phyloP scores from a whole-genome alignment of 2,797 vertebrate species.

The Lithobates pipiens region DNA sequence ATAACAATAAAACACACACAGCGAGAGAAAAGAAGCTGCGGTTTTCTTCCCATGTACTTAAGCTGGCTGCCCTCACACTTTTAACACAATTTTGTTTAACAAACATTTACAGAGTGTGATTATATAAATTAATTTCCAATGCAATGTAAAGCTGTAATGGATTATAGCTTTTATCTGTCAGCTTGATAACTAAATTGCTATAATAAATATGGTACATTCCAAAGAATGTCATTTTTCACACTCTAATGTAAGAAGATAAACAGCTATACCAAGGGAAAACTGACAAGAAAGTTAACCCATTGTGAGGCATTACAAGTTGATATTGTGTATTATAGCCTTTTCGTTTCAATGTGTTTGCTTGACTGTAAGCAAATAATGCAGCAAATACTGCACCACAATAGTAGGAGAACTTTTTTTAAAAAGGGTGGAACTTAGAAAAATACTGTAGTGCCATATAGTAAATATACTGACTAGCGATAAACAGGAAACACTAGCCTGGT shows the following conservation, averaged over 20 bases:
- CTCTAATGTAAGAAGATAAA: not conserved
- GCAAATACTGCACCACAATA: not conserved
- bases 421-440: no score
- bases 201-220: conserved; percentile 19
- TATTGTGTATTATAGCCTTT: not conserved
- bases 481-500: no score
- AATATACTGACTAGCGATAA: no score
- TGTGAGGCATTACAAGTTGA: not conserved
- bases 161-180: conserved; percentile 22
- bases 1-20: not conserved
- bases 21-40: not conserved
- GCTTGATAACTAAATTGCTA: conserved; percentile 38
- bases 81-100: conserved; percentile 9
- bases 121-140: conserved; percentile 30
- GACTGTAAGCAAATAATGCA: no score
- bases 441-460: no score
- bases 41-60: not conserved
- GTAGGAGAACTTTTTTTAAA: not conserved
- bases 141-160: conserved; percentile 30
- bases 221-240: conserved; percentile 33
- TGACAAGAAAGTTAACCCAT: not conserved
- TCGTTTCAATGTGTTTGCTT: not conserved
- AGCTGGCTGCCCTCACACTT: conserved; percentile 4
- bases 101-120: conserved; percentile 2
- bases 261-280: not conserved